Conservation (phyloP, 2,797 vertebrate genomes). For the Micrastur ruficollis region DNA sequence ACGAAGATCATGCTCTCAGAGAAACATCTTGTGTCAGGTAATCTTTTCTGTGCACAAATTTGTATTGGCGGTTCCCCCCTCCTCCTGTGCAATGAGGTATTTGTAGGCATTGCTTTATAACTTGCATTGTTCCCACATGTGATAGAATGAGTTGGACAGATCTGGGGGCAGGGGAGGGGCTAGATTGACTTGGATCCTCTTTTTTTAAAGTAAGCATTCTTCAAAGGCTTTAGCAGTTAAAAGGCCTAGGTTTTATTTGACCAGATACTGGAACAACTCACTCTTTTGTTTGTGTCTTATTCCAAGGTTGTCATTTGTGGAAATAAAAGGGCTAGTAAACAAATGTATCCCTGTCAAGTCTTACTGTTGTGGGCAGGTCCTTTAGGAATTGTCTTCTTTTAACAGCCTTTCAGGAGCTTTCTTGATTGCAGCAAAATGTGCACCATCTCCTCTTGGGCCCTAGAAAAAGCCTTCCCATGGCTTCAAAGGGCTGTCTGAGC, state of each 20-base stretch:
- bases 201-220: neutral
- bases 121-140: neutral
- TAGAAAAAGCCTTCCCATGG: neutral
- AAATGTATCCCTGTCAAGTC: neutral
- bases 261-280: neutral
- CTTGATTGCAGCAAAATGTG: neutral
- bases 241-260: neutral
- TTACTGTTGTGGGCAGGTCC: neutral
- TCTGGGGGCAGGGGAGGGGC: neutral
- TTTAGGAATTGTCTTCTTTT: neutral
- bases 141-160: neutral
- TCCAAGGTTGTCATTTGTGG: neutral
- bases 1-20: slow-evolving; percentile 98
- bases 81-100: neutral
- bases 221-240: neutral
- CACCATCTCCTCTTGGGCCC: neutral
- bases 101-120: neutral
- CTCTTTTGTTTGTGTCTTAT: neutral
- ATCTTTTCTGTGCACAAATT: neutral
- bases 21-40: slow-evolving; percentile 96
- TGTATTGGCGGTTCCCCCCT: neutral
- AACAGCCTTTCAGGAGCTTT: neutral
- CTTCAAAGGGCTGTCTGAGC: neutral
- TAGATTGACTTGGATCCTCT: neutral
- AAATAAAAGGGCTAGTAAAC: neutral